Percentiles rank a stretch among this genome's conserved stretches.
phyloP scores from a whole-genome alignment of 2,888 invertebrate genomes.

The Sinhomidia bicolor region DNA sequence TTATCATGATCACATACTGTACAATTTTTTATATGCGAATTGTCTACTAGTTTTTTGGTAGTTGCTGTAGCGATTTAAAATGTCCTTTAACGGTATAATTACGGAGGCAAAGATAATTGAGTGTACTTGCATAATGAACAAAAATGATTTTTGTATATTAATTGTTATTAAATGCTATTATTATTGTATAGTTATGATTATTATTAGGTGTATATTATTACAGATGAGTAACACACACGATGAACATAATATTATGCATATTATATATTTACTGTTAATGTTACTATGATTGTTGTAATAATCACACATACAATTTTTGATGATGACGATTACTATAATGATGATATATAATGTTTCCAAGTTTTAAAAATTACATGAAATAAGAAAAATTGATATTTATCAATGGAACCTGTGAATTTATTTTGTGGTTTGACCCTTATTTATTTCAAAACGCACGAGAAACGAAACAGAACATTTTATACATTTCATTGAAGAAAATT shows the following conservation, averaged over 20 bases:
- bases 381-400: constrained; percentile 50
- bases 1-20: constrained; percentile 11
- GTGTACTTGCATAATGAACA: not conserved
- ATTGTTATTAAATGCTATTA: constrained; percentile 28
- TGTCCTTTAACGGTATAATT: not conserved
- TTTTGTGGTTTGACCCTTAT: too few relatives aligned
- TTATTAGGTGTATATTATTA: constrained; percentile 8
- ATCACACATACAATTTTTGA: constrained; percentile 9
- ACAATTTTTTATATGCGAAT: constrained; percentile 33
- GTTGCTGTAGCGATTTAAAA: not conserved
- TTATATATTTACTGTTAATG: constrained; percentile 37
- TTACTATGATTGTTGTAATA: constrained; percentile 41
- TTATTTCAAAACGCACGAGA: too few relatives aligned
- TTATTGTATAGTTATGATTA: constrained; percentile 8
- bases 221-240: too few relatives aligned
- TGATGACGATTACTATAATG: constrained; percentile 48
- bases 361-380: constrained; percentile 44
- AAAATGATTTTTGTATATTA: constrained; percentile 28
- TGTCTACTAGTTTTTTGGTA: constrained; percentile 10
- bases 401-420: constrained; percentile 10
- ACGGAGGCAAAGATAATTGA: not conserved
- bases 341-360: constrained; percentile 44
- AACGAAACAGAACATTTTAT: too few relatives aligned
- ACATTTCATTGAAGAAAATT: too few relatives aligned
- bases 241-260: constrained; percentile 23